A percentile compares a stretch with the other conserved stretches of the same genome.
Conservation (phyloP, 2,113 vertebrate genomes). For the Urocolius indicus region DNA sequence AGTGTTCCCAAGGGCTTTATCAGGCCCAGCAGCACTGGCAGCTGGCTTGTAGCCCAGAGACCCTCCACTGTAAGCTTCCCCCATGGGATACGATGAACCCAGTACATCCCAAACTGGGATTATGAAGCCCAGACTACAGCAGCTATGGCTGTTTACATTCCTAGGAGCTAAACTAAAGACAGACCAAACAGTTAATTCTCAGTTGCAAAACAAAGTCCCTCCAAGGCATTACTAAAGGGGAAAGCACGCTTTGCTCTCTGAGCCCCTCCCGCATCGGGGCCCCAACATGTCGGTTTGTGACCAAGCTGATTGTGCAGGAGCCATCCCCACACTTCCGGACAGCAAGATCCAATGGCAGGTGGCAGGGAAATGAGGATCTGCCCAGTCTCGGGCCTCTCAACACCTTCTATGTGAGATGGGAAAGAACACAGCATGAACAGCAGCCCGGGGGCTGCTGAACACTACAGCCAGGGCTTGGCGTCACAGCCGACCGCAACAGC, state of each 20-base stretch:
- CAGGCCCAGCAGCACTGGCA: not conserved
- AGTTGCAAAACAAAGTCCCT: not conserved
- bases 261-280: not conserved
- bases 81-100: rapidly evolving
- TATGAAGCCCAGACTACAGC: not conserved
- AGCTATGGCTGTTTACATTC: not conserved
- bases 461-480: not conserved
- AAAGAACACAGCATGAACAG: not conserved
- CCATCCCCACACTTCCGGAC: not conserved
- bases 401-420: rapidly evolving
- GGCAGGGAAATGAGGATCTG: conserved; percentile 54
- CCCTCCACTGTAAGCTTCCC: not conserved
- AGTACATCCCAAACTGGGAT: not conserved
- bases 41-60: not conserved
- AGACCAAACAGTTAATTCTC: not conserved
- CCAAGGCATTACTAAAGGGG: not conserved
- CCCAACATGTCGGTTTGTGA: not conserved
- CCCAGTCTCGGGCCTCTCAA: not conserved
- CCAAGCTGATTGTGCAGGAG: not conserved
- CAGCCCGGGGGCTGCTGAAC: rapidly evolving
- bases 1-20: not conserved
- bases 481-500: not conserved
- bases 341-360: conserved; percentile 2
- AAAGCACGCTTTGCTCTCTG: not conserved
- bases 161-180: not conserved